A percentile compares a stretch with the other conserved stretches of the same genome.
These are phyloP conservation scores for Labroides dimidiatus DNA, from an alignment of 2,797 vertebrate genomes.

Conservation along the genomic window DNA sequence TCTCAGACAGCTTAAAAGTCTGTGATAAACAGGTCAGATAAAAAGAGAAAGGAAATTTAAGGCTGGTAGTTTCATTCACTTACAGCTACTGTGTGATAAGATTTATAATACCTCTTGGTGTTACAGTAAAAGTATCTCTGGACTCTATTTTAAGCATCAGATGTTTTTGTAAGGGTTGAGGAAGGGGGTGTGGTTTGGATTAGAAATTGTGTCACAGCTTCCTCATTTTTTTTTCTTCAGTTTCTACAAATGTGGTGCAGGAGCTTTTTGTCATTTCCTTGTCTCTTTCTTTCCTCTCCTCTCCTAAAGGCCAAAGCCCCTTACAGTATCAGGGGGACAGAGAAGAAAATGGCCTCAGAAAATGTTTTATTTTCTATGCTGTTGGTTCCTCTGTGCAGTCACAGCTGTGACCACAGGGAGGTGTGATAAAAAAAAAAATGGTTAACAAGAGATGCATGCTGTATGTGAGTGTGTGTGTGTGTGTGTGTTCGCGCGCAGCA, in stretches of 20 bases:
- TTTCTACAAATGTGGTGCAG: slow-evolving; percentile 30
- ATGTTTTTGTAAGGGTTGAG: slow-evolving; percentile 34
- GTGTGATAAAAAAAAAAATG: slow-evolving; percentile 72
- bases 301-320: background rate
- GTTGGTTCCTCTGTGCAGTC: slow-evolving; percentile 57
- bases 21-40: background rate
- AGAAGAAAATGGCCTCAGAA: background rate
- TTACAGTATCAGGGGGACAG: background rate
- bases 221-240: slow-evolving; percentile 41
- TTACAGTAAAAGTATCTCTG: slow-evolving; percentile 29
- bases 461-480: background rate
- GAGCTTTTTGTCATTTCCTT: background rate
- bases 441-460: slow-evolving; percentile 30
- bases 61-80: slow-evolving; percentile 15
- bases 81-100: background rate
- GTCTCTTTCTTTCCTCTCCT: background rate
- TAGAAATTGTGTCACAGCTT: slow-evolving; percentile 64
- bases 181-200: slow-evolving; percentile 50
- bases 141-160: slow-evolving; percentile 52
- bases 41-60: background rate
- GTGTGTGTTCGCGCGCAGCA: background rate
- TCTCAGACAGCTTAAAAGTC: background rate
- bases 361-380: background rate
- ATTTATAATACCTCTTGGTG: background rate
- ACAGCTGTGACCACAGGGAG: slow-evolving; percentile 75